Evolutionary conservation across 2,888 invertebrate species (phyloP).

Genomic region (Branchipolynoe longqiensis): DNA sequence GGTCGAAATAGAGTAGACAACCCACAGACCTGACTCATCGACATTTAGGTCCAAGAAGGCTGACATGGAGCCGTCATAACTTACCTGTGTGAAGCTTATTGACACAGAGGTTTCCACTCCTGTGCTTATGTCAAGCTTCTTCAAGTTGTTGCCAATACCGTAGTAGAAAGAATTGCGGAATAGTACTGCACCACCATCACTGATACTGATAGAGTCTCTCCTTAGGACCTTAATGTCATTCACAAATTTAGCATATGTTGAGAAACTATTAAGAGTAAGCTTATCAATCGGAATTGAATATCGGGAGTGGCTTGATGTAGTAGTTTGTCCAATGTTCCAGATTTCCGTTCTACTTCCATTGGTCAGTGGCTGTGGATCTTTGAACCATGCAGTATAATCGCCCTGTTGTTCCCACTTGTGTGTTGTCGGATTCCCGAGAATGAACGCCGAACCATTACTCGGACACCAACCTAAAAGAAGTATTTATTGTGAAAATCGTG

Average conservation of each 20-base stretch:
- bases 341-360: neutral
- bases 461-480: slow-evolving; percentile 39
- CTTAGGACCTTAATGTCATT: neutral
- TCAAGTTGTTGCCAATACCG: neutral
- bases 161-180: neutral
- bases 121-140: neutral
- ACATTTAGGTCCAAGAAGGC: neutral
- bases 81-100: neutral
- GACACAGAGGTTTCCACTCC: neutral
- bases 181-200: neutral
- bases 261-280: neutral
- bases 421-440: neutral
- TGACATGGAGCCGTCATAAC: neutral
- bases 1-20: neutral
- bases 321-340: neutral
- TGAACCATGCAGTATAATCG: neutral
- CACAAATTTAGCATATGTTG: neutral
- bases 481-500: too few relatives aligned
- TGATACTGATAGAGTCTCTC: neutral
- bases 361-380: neutral
- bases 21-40: slow-evolving; percentile 24
- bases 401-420: neutral
- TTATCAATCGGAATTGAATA: too few relatives aligned
- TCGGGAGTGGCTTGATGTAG: neutral
- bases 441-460: neutral